Percentiles rank a stretch among this genome's conserved stretches.
Evolutionary conservation across 2,113 vertebrate genomes (phyloP).

Genomic region (Poecile atricapillus): DNA sequence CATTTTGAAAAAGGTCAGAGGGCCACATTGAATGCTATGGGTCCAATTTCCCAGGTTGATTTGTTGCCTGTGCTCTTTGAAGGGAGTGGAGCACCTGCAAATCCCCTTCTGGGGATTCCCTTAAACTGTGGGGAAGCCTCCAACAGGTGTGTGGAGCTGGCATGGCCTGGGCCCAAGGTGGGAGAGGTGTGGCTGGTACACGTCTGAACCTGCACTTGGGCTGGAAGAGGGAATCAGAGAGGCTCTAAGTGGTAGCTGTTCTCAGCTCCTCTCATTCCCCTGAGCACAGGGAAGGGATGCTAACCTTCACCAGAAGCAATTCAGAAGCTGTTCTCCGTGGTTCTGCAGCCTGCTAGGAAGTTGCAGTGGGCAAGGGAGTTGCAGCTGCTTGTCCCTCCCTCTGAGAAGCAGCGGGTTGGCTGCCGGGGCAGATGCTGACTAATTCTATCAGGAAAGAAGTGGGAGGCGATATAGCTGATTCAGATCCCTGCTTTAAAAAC

Average conservation of each 20-base stretch:
- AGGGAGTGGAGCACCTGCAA: constrained; percentile 25
- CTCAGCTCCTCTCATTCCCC: neutral
- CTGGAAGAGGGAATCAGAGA: neutral
- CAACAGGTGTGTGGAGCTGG: constrained; percentile 50
- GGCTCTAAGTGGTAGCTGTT: neutral
- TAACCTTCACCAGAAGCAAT: neutral
- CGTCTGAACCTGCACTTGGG: neutral
- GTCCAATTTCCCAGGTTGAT: constrained; percentile 20
- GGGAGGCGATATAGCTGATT: constrained; percentile 13
- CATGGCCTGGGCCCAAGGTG: neutral
- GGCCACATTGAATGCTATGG: neutral
- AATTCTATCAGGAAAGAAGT: constrained; percentile 7
- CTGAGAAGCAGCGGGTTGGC: neutral
- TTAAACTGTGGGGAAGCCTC: constrained; percentile 44
- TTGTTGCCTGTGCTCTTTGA: constrained; percentile 7
- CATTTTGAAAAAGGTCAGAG: neutral
- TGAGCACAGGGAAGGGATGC: neutral
- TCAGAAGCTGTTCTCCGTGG: neutral
- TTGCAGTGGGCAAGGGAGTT: neutral
- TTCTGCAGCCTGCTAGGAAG: neutral
- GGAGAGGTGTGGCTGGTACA: neutral
- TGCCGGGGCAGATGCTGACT: constrained; percentile 7
- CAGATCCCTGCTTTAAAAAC: constrained; percentile 15
- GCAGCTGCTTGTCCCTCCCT: neutral
- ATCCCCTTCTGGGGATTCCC: constrained; percentile 58